Conservation (phyloP, 2,797 vertebrate species). For the Merluccius polli region DNA sequence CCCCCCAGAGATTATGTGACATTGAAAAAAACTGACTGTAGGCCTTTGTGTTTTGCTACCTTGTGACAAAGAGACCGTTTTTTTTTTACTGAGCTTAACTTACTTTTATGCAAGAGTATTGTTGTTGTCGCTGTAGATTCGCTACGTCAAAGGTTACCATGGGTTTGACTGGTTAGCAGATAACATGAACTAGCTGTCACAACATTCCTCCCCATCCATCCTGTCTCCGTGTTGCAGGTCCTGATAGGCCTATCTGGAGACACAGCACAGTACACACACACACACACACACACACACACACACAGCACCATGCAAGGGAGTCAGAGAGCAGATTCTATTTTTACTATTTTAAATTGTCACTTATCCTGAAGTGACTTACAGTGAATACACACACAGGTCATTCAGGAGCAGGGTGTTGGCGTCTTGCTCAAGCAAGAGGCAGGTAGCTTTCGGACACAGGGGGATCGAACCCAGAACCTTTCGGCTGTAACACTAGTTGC, state of each 20-base stretch:
- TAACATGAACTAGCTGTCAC: background rate
- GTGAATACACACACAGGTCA: background rate
- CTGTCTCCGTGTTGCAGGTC: background rate
- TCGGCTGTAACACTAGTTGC: too few species aligned
- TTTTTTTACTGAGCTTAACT: constrained; percentile 25
- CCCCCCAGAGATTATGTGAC: constrained; percentile 41
- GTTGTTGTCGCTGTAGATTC: background rate
- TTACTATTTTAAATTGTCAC: background rate
- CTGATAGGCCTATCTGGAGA: background rate
- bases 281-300: constrained; percentile 7
- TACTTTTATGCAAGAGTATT: background rate
- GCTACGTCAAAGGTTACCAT: background rate
- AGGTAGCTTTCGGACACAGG: too few species aligned
- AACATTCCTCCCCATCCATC: background rate
- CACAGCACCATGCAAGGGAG: constrained; percentile 32
- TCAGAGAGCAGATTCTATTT: constrained; percentile 35
- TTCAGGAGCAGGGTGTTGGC: background rate
- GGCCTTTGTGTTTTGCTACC: constrained; percentile 31
- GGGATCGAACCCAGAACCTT: background rate
- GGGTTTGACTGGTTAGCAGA: background rate
- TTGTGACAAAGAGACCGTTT: constrained; percentile 22
- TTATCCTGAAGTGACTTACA: background rate
- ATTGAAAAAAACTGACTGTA: constrained; percentile 53
- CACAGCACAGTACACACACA: background rate
- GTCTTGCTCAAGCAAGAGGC: background rate